Evolutionary conservation across 2,888 invertebrate species (phyloP), one percentile per base, ranked within the genome.

Genomic region (Acronicta psi): DNA sequence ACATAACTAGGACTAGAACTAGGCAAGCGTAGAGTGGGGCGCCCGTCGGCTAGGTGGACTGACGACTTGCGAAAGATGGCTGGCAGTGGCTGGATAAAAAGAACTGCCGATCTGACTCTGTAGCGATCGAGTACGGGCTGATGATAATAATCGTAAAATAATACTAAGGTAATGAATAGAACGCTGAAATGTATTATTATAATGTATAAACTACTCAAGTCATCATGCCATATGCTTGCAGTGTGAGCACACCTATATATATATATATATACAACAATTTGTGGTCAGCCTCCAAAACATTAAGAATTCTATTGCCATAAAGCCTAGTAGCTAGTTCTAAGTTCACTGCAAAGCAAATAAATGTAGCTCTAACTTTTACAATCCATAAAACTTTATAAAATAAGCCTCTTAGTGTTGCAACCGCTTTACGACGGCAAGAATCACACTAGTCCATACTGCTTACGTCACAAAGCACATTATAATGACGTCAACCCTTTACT

Each of bases 301-400:
- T 31, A 38, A 11, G 25, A n/a, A 18, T 43, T 25, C 43, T 51
- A 44, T 37, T 31, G 50, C 40, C 46, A 55, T 29, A 67, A 56
- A 56, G 18, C 4, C 40, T 62, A 53, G 50, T 44, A 20, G 31
- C 36, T 53, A 31, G 23, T 37, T 20, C 42, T 54, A 46, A 68
- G 31, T 50, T 51, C 20, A 14, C 13, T 31, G 14, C 46, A 36
- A 41, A 20, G 36, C 51, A 44, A 60, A 65, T 70, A 49, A 66
- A 55, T 17, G 31, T 60, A 43, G 11, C 38, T 45, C 37, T 58
- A 61, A 43, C 58, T 70, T 69, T 70, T 61, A 69, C 55, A 58
- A 66, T 42, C 63, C 63, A 68, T 68, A 68, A 69, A 68, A 69
- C 66, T 54, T 45, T 40, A 63, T 69, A 69, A 58, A 65, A 65